Evolutionary conservation across 2,888 invertebrate species (phyloP).

Genomic region (Tachina lurida): DNA sequence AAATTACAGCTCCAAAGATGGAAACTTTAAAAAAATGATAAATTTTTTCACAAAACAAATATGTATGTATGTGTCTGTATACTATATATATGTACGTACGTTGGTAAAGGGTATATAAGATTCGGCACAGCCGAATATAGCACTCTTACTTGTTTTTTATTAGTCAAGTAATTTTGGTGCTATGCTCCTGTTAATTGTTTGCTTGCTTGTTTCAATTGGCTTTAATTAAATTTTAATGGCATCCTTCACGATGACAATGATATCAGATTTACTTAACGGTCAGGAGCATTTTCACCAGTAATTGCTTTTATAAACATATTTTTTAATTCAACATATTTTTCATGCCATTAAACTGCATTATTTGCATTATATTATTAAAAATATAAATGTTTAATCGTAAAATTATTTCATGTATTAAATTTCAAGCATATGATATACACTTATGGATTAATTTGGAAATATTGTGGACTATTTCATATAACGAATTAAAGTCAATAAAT

Average conservation of each 20-base stretch:
- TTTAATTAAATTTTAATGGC: conserved; percentile 50
- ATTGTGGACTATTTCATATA: background rate
- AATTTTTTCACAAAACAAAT: no score
- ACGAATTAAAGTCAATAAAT: background rate
- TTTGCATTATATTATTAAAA: conserved; percentile 21
- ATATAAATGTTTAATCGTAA: conserved; percentile 6
- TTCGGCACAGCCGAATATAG: no score
- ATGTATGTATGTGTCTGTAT: no score
- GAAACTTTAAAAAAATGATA: no score
- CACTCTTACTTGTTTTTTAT: no score
- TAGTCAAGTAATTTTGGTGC: background rate
- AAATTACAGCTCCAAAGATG: no score
- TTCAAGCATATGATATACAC: background rate
- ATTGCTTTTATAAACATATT: conserved; percentile 6
- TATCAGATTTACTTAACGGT: background rate
- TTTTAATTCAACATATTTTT: conserved; percentile 48
- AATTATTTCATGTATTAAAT: background rate
- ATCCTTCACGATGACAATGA: conserved; percentile 18
- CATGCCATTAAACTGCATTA: conserved; percentile 36
- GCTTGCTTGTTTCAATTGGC: background rate
- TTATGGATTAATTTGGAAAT: background rate
- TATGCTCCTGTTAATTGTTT: background rate
- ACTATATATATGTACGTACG: no score
- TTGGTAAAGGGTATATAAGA: no score
- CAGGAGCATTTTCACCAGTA: background rate